phyloP scores from a whole-genome alignment of 1,140 invertebrate species.

The Drosophila pseudoananassae region DNA sequence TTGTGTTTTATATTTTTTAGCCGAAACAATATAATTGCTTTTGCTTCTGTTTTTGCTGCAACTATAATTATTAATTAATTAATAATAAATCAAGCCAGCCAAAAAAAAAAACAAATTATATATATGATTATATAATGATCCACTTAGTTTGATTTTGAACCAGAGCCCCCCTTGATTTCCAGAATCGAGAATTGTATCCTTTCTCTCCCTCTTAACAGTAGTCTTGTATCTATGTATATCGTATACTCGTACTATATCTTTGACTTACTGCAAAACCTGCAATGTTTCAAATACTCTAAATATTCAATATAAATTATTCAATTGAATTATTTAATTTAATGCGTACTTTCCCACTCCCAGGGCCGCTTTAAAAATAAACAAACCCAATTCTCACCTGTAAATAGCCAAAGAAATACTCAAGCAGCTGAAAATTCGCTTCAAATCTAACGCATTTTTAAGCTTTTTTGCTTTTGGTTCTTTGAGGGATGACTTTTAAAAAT shows the following conservation, averaged over 20 bases:
- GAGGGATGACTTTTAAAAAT: neutral
- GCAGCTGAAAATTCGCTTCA: conserved; percentile 36
- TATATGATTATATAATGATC: conserved; percentile 16
- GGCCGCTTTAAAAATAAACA: conserved; percentile 26
- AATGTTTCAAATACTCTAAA: neutral
- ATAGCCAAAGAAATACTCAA: conserved; percentile 18
- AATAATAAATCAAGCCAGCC: conserved; percentile 37
- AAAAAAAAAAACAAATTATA: conserved; percentile 13
- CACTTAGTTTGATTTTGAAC: conserved; percentile 36
- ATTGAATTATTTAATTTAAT: neutral
- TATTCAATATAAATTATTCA: neutral
- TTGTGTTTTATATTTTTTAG: conserved; percentile 26
- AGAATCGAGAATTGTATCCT: conserved; percentile 21
- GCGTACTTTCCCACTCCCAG: conserved; percentile 20
- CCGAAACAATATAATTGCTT: conserved; percentile 30
- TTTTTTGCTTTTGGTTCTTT: conserved; percentile 14
- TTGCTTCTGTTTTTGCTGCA: conserved; percentile 23
- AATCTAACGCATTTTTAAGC: conserved; percentile 14
- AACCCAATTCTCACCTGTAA: conserved; percentile 20
- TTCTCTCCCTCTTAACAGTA: conserved; percentile 22
- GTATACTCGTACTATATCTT: conserved; percentile 31
- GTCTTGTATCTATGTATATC: conserved; percentile 39
- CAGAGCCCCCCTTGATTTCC: conserved; percentile 13
- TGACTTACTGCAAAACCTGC: conserved; percentile 6
- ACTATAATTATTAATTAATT: conserved; percentile 12